phyloP scores from a whole-genome alignment of 2,113 vertebrate species.

The Gobio gobio region DNA sequence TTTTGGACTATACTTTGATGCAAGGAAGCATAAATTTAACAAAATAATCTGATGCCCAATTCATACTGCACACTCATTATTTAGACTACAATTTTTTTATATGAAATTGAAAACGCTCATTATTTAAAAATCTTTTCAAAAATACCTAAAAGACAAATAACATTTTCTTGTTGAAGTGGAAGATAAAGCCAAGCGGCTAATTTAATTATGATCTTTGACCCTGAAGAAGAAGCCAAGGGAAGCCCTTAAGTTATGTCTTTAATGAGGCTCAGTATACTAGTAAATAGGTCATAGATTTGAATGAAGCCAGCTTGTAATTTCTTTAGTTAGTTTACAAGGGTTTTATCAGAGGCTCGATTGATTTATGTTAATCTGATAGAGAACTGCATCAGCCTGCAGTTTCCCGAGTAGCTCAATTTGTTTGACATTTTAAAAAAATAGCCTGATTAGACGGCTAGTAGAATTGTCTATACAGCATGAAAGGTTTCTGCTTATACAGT shows the following conservation, averaged over 20 bases:
- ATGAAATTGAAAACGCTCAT: neutral
- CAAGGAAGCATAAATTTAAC: neutral
- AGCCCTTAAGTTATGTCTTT: slow-evolving; percentile 30
- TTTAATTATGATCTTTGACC: slow-evolving; percentile 43
- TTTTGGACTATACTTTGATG: neutral
- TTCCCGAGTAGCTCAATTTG: neutral
- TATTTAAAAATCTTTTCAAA: neutral
- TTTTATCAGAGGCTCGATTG: slow-evolving; percentile 17
- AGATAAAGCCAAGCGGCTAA: slow-evolving; percentile 17
- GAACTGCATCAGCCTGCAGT: neutral
- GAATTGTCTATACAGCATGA: neutral
- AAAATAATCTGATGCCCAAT: neutral
- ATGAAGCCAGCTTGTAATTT: slow-evolving; percentile 17
- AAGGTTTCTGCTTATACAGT: neutral
- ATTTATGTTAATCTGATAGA: slow-evolving; percentile 15
- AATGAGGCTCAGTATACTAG: slow-evolving; percentile 36
- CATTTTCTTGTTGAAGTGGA: slow-evolving; percentile 4
- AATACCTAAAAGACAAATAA: neutral
- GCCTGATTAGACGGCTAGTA: neutral
- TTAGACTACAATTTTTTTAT: neutral
- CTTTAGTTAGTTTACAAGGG: slow-evolving; percentile 27
- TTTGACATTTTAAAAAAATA: neutral
- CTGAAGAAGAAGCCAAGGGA: neutral
- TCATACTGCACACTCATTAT: neutral
- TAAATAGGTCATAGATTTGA: slow-evolving; percentile 48